These are phyloP conservation scores for Odontomachus brunneus DNA, from an alignment of 1,140 invertebrate genomes.

Conservation along the genomic window DNA sequence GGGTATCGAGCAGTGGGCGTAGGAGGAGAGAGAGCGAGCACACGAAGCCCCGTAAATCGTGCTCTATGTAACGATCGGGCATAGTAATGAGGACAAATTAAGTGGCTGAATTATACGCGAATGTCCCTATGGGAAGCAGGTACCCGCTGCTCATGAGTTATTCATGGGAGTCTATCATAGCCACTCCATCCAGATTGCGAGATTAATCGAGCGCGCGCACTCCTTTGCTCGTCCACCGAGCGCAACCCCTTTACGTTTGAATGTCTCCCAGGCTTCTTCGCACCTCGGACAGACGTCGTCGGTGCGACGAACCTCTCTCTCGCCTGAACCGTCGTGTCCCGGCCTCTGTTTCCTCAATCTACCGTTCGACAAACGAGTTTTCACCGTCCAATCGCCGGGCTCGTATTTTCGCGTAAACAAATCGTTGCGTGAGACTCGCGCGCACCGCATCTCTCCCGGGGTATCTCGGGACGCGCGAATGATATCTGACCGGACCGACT, in stretches of 20 bases:
- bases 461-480: background rate
- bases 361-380: constrained; percentile 59
- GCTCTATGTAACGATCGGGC: constrained; percentile 80
- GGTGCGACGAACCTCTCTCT: constrained; percentile 25
- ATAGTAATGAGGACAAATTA: constrained; percentile 85
- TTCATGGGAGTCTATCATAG: constrained; percentile 84
- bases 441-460: background rate
- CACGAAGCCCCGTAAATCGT: constrained; percentile 77
- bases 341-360: constrained; percentile 5
- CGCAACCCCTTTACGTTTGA: constrained; percentile 58
- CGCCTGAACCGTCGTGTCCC: background rate
- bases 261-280: constrained; percentile 55
- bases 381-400: constrained; percentile 18
- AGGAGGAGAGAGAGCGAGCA: constrained; percentile 32
- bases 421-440: background rate
- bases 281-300: constrained; percentile 49
- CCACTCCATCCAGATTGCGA: constrained; percentile 84
- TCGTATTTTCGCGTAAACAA: constrained; percentile 27
- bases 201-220: constrained; percentile 83
- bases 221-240: constrained; percentile 74
- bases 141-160: constrained; percentile 82
- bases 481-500: background rate
- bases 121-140: constrained; percentile 80
- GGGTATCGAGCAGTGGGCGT: background rate
- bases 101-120: constrained; percentile 84